Evolutionary conservation across 2,797 vertebrate genomes (phyloP).

Genomic region (Peromyscus eremicus): DNA sequence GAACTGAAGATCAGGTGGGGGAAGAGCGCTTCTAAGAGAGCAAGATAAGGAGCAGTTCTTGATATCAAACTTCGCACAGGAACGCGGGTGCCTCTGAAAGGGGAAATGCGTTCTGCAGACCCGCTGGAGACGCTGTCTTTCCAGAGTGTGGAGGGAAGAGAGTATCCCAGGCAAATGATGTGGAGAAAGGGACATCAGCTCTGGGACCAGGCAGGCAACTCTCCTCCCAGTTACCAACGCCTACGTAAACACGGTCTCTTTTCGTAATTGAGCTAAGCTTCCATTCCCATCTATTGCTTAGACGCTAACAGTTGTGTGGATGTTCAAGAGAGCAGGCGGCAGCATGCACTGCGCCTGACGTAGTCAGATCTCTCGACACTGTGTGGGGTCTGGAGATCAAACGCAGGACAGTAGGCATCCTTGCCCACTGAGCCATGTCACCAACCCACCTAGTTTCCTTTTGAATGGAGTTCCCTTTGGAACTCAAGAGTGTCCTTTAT

Average conservation of each 20-base stretch:
- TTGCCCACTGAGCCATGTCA: neutral
- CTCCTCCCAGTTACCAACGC: neutral
- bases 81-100: conserved; percentile 16
- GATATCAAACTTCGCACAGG: neutral
- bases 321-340: neutral
- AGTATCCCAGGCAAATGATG: neutral
- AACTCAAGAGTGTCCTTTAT: conserved; percentile 9
- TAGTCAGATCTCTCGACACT: neutral
- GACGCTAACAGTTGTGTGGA: neutral
- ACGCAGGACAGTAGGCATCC: neutral
- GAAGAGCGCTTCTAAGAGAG: neutral
- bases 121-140: neutral
- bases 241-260: neutral
- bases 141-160: neutral
- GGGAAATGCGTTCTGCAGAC: neutral
- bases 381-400: neutral
- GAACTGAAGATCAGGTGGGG: neutral
- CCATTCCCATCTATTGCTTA: neutral
- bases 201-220: neutral
- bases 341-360: neutral
- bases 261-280: conserved; percentile 44
- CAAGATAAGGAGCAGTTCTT: neutral
- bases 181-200: neutral
- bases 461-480: neutral
- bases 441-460: neutral